These are phyloP conservation scores for Nemopilema nomurai DNA, from an alignment of 30 jellyfish, hydroid and myxozoan genomes.

Conservation along the genomic window DNA sequence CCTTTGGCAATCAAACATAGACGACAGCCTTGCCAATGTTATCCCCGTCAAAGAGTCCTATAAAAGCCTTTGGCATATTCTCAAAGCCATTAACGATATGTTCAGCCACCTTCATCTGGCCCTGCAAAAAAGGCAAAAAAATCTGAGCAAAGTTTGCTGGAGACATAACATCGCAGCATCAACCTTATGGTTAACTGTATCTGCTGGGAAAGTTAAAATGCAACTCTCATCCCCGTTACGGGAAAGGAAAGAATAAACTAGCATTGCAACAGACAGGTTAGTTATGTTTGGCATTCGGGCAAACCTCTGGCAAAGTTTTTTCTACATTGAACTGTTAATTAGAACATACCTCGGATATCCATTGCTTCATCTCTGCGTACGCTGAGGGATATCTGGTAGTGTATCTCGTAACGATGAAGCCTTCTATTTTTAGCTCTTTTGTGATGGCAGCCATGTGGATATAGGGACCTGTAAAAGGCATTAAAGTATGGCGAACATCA, in stretches of 20 bases:
- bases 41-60: constrained; percentile 78
- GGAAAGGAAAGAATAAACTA: background rate
- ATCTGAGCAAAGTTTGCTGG: background rate
- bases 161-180: background rate
- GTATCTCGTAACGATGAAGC: constrained; percentile 78
- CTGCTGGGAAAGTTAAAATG: no score
- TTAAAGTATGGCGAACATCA: no score
- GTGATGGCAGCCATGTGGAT: constrained; percentile 69
- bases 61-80: constrained; percentile 86
- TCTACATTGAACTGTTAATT: background rate
- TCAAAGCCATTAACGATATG: constrained; percentile 80
- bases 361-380: constrained; percentile 57
- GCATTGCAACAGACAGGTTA: no score
- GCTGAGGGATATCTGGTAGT: constrained; percentile 63
- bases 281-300: no score
- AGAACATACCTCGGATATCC: constrained; percentile 75
- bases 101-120: constrained; percentile 58
- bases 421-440: constrained; percentile 86
- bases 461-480: constrained; percentile 65
- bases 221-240: no score
- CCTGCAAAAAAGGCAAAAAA: constrained; percentile 49
- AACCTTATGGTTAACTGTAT: no score
- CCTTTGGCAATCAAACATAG: constrained; percentile 3
- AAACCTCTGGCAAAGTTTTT: background rate
- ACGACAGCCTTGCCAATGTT: constrained; percentile 87